Evolutionary conservation across 92 coral and sea anemone species (phyloP), one percentile per base, ranked within the genome.

Genomic region (Phymanthus crucifer): DNA sequence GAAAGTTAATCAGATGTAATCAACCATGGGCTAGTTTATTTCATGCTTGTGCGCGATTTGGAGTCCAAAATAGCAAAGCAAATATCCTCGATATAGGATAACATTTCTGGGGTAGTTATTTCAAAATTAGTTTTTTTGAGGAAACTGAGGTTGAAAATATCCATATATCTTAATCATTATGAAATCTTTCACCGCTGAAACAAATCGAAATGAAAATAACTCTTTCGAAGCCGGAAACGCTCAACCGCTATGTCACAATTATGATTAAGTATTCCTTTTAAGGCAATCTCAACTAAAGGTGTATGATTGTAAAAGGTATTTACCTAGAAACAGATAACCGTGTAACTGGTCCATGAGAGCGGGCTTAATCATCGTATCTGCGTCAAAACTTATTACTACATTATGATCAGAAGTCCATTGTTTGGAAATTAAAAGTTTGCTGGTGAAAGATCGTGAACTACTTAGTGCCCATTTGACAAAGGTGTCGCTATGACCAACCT

Each of bases 161-260:
- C 68, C 34, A 61, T 61, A 61, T 61, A 24, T 61, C 68, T 61
- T n/a, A 61, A 33, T 77, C 81, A 77, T 77, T 56, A 54, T 38
- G 58, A 77, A 77, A 77, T 56, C 72, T 61, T 61, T 61, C 72
- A 77, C 46, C 72, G 26, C 38, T 64, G 31, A 64, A 24, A 77
- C 72, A 21, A 50, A 64, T 29, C 56, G 34, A 58, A 69, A 76
- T 34, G 23, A 76, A 76, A 76, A 76, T 74, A 57, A 64, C 81
- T 64, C 81, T 64, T 64, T 61, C 81, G 57, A 77, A 77, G 50
- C 81, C 81, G 81, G 81, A 77, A 77, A 77, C 81, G 46, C 48
- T 77, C 81, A 38, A 77, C 81, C 72, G 72, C 81, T 77, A 77
- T 77, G 81, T 77, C 81, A 77, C 57, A 32, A 21, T 57, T 38